phyloP scores from a whole-genome alignment of 2,797 vertebrate species.

The Phoxinus dragarum region DNA sequence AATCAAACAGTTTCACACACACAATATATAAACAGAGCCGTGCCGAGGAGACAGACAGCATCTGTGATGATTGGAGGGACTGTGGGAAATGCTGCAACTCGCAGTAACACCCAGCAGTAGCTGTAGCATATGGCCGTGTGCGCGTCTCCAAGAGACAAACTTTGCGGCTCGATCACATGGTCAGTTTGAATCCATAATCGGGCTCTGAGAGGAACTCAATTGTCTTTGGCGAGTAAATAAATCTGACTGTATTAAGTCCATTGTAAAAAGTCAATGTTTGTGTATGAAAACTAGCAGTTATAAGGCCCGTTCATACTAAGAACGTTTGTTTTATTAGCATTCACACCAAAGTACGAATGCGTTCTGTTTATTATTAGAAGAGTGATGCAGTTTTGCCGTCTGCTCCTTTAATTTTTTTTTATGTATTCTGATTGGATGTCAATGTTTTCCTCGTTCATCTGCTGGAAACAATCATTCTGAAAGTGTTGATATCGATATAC shows the following conservation, averaged over 20 bases:
- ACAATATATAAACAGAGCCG: constrained; percentile 61
- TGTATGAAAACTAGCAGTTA: neutral
- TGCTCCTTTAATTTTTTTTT: neutral
- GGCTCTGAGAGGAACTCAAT: neutral
- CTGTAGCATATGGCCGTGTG: constrained; percentile 52
- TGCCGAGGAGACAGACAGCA: constrained; percentile 64
- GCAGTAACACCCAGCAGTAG: constrained; percentile 53
- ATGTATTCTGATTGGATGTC: too few species aligned
- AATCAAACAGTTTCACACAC: constrained; percentile 65
- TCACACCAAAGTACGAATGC: too few species aligned
- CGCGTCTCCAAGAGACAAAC: constrained; percentile 33
- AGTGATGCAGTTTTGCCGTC: too few species aligned
- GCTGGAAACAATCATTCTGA: too few species aligned
- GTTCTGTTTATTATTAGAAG: too few species aligned
- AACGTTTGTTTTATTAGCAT: neutral
- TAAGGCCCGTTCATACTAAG: neutral
- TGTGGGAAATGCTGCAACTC: constrained; percentile 61
- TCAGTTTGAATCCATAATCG: neutral
- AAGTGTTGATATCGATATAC: too few species aligned
- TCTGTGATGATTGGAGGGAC: constrained; percentile 60
- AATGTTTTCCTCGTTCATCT: too few species aligned
- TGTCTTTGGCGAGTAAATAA: neutral
- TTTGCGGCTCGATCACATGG: neutral
- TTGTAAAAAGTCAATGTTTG: neutral
- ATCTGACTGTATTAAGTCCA: neutral